Evolutionary conservation across 2,888 invertebrate species (phyloP), one percentile per base, ranked within the genome.

Genomic region (Ernsta delagoae): DNA sequence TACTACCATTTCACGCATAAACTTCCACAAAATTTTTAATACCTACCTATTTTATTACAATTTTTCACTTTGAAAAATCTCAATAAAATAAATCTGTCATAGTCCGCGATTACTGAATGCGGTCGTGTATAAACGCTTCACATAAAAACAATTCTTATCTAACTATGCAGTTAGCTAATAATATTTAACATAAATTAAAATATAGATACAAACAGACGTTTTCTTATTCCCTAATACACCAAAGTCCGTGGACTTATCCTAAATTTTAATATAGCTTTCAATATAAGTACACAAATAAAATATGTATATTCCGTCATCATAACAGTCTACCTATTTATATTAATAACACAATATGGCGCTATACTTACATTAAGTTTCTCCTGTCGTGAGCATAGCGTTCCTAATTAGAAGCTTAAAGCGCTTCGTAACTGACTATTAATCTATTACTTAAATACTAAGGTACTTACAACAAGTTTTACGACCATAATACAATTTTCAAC

Each of bases 401-500:
- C 62, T 53, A 54, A 39, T 39, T 54, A 63, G 36, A 63, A 63
- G 63, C 63, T 39, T 39, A 31, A 54, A 39, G 53, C 48, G 61
- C 63, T 63, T 63, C 63, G 4, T 54, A 24, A 63, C 53, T 63
- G 24, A 31, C 31, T 31, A 31, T 31, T 31, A 31, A 31, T 31
- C 31, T 31, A 31, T 31, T 31, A 31, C 31, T 53, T 53, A 53
- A 57, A 57, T 36, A 24, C 5, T 45, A 9, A 48, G n/a, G 6
- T 12, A 9, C 16, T 39, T 16, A 16, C 39, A 41, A 39, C 39
- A 39, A 34, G 12, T 57, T 54, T 48, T 59, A 66, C 43, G 34
- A 67, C 56, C 65, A 43, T 36, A 61, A 62, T 56, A 60, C 43
- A 72, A 45, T 72, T 53, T 53, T 36, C 34, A 56, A 36, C 56